Percentiles rank a stretch among this genome's conserved stretches.
Evolutionary conservation across 1,140 invertebrate species (phyloP).

Genomic region (Odontomachus brunneus): DNA sequence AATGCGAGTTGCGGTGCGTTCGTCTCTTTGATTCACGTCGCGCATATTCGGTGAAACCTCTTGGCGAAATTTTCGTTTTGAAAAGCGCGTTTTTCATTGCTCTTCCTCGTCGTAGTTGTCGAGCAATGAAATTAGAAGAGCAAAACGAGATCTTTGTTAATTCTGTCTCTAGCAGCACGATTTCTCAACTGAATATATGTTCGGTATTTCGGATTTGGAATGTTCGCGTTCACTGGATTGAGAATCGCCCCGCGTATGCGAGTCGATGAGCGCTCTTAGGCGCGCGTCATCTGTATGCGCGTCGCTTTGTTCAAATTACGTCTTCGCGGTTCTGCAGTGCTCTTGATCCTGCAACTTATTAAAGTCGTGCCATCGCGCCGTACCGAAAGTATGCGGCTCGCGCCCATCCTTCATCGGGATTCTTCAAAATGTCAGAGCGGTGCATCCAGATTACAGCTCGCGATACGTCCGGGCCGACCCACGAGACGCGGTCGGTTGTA

Average conservation of each 20-base stretch:
- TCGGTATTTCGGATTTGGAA: no score
- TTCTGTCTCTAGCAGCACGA: no score
- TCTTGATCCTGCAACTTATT: conserved; percentile 22
- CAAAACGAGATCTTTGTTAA: no score
- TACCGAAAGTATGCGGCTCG: conserved; percentile 17
- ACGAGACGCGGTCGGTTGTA: neutral
- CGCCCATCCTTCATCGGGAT: conserved; percentile 37
- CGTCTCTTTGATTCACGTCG: neutral
- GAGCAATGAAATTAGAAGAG: no score
- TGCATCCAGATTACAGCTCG: conserved; percentile 42
- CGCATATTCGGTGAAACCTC: neutral
- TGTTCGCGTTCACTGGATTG: no score
- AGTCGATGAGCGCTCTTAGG: no score
- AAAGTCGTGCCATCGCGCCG: conserved; percentile 23
- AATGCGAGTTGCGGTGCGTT: conserved; percentile 31
- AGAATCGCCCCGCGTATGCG: no score
- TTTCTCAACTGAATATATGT: no score
- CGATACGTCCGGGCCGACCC: conserved; percentile 15
- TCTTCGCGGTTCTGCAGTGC: neutral
- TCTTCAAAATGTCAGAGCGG: conserved; percentile 52
- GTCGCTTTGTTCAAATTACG: neutral
- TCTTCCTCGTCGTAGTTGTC: no score
- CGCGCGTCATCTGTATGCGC: neutral
- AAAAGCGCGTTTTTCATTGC: no score
- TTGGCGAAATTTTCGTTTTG: no score